phyloP scores from a whole-genome alignment of 2,797 vertebrate species.

The Uromys caudimaculatus region DNA sequence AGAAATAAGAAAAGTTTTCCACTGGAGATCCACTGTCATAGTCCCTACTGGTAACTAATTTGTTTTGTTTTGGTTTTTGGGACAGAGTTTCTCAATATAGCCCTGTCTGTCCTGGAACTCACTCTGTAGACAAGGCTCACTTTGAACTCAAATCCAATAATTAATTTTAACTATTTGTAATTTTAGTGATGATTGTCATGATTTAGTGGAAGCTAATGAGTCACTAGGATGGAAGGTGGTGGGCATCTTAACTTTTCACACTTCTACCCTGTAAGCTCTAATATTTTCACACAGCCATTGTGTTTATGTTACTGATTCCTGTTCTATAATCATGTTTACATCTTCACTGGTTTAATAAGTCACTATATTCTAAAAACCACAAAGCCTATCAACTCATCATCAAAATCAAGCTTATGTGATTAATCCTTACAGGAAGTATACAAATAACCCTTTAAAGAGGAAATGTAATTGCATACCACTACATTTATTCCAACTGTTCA shows the following conservation, averaged over 20 bases:
- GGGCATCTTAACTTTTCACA: background rate
- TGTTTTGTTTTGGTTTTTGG: background rate
- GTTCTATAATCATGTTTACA: background rate
- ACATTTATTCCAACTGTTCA: background rate
- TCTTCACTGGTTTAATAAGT: background rate
- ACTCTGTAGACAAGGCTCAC: background rate
- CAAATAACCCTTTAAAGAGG: background rate
- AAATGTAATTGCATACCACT: background rate
- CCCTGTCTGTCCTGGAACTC: background rate
- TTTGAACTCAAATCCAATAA: background rate
- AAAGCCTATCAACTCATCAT: background rate
- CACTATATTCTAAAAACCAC: background rate
- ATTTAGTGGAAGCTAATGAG: background rate
- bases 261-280: background rate
- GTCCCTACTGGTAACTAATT: background rate
- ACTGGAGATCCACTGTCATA: background rate
- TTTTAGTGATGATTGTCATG: background rate
- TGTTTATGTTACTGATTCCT: background rate
- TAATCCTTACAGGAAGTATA: background rate
- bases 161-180: background rate
- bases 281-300: background rate
- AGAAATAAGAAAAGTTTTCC: background rate
- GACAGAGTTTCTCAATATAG: background rate
- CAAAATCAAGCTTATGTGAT: background rate
- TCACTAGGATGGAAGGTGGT: background rate